Conservation (phyloP, 2,113 vertebrate species). For the Actenoides hombroni region DNA sequence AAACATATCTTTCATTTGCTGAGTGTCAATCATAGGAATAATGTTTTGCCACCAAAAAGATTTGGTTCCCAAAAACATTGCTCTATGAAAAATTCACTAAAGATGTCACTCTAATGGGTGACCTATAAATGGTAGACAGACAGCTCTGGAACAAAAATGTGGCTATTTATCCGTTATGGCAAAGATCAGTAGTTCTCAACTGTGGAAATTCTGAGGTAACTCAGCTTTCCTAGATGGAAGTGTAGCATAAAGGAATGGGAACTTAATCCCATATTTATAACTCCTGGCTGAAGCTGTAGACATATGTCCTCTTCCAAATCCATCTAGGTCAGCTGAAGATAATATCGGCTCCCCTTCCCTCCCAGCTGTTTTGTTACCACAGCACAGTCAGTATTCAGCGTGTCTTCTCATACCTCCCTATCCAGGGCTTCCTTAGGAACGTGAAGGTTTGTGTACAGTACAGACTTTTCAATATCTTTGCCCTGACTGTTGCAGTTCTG, state of each 20-base stretch:
- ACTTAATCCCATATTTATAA: constrained; percentile 48
- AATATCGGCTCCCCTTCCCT: background rate
- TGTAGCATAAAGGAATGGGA: constrained; percentile 32
- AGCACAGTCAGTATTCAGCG: background rate
- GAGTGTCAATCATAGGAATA: background rate
- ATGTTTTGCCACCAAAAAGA: background rate
- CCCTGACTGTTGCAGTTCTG: background rate
- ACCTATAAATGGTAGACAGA: constrained; percentile 1
- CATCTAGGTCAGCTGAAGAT: constrained; percentile 40
- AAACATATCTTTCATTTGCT: background rate
- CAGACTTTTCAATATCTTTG: background rate
- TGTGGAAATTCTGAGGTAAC: constrained; percentile 58
- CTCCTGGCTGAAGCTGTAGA: constrained; percentile 22
- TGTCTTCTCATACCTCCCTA: background rate
- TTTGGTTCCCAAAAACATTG: background rate
- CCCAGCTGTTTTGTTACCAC: background rate
- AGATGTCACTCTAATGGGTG: background rate
- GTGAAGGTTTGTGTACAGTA: background rate
- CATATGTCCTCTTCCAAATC: constrained; percentile 38
- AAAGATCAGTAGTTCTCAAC: constrained; percentile 1
- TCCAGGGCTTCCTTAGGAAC: background rate
- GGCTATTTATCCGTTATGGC: constrained; percentile 15
- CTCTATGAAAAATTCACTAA: background rate
- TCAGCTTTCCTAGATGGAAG: constrained; percentile 46
- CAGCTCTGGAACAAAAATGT: background rate